Evolutionary conservation across 2,113 vertebrate species (phyloP).

Genomic region (Odocoileus virginianus): DNA sequence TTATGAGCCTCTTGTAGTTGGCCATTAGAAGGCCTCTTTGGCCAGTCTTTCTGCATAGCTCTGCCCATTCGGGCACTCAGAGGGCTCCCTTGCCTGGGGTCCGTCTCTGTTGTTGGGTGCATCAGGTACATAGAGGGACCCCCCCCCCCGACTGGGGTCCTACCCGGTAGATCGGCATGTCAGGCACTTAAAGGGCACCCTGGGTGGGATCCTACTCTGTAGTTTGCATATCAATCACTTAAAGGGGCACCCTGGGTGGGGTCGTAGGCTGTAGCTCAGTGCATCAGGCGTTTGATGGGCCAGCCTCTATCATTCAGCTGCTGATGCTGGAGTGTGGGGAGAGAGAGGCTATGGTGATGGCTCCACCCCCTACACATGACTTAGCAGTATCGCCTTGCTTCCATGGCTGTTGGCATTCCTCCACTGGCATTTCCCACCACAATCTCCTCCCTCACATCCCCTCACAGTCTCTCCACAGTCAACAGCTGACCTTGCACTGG

Average conservation of each 20-base stretch:
- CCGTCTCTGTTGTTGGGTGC: not conserved
- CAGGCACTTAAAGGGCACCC: not conserved
- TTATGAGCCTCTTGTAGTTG: not conserved
- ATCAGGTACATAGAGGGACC: not conserved
- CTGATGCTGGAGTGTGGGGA: not conserved
- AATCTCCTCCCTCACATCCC: not conserved
- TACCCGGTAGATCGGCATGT: not conserved
- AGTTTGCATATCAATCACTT: not conserved
- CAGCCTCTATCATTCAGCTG: not conserved
- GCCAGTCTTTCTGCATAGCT: not conserved
- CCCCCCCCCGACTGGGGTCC: not conserved
- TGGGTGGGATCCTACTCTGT: not conserved
- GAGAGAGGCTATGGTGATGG: not conserved
- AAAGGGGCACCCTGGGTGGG: not conserved
- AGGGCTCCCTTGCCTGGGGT: not conserved
- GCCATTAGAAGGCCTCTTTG: not conserved
- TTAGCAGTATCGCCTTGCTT: not conserved
- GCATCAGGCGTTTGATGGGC: not conserved
- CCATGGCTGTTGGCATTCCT: not conserved
- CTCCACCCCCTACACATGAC: rapidly evolving
- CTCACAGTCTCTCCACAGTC: not conserved
- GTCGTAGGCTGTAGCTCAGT: rapidly evolving
- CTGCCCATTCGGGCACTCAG: not conserved
- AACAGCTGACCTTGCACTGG: not conserved
- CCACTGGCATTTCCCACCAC: not conserved